Base-by-base conservation (phyloP, 2,113 vertebrate species). In the Menidia beryllina region DNA sequence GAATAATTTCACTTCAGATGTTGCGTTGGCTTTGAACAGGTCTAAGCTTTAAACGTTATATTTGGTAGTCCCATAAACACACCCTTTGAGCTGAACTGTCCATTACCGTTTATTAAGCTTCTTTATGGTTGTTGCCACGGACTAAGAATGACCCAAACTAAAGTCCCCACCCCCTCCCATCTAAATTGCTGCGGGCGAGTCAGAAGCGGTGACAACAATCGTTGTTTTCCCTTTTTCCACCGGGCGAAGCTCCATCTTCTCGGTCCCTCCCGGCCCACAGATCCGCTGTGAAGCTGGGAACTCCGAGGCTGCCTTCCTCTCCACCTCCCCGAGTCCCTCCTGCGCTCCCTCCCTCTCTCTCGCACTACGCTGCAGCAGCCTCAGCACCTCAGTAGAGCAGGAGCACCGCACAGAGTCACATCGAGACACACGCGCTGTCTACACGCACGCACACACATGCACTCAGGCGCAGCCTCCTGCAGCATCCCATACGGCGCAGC, bases 61-160 rank as follows among this genome's bases (percentile, higher is more conserved):
- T 4, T 39, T 15, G 17, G n/a, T 57, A 12, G 51, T 30, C 30
- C 19, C 38, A 54, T 64, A 34, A 36, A 48, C 21, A 43, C 34
- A 26, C 60, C 30, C 57, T 36, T 55, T 23, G 41, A 15, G 38
- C 21, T n/a, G 41, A n/a, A 70, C 59, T 51, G 56, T 13, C 77
- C 59, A n/a, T 62, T 58, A 61, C 43, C 67, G 76, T 55, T 63
- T 75, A 68, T 65, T 59, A 57, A 36, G 58, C 53, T 55, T 56
- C 68, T 54, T 60, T 38, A 14, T 56, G 58, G 57, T 43, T 36
- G 66, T 53, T 79, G 82, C 79, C 77, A 84, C 65, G 63, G 87
- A 81, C 74, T 60, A 60, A n/a, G 23, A 56, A 64, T 90, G 92
- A 92, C 91, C 92, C 89, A 93, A 93, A 94, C 89, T 80, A 88